A percentile compares a stretch with the other conserved stretches of the same genome.
phyloP scores from a whole-genome alignment of 2,888 invertebrate species.

The Eristalis tenax region DNA sequence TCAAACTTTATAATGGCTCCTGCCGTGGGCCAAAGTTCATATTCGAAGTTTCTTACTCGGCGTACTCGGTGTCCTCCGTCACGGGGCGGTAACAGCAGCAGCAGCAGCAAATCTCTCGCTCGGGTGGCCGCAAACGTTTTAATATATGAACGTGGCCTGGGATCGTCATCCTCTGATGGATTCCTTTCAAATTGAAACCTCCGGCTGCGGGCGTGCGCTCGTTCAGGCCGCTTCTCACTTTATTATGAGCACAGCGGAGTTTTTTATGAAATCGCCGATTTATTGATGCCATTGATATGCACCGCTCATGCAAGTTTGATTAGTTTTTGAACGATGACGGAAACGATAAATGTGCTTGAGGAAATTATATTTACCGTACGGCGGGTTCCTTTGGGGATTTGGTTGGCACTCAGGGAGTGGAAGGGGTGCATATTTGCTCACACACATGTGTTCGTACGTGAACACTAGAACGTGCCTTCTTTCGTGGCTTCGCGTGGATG shows the following conservation, averaged over 20 bases:
- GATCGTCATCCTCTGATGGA: conserved; percentile 34
- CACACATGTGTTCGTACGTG: neutral
- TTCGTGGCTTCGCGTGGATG: too few species aligned
- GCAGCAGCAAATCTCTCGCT: neutral
- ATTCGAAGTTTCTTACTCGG: conserved; percentile 27
- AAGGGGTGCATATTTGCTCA: neutral
- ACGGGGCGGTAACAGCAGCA: too few species aligned
- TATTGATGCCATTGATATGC: conserved; percentile 24
- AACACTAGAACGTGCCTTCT: too few species aligned
- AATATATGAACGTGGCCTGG: conserved; percentile 18
- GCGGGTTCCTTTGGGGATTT: neutral
- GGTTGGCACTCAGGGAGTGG: too few species aligned
- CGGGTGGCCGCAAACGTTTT: conserved; percentile 20
- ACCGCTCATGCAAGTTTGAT: conserved; percentile 24
- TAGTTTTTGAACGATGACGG: conserved; percentile 12
- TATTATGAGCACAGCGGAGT: conserved; percentile 21
- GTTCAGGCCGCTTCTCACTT: conserved; percentile 20
- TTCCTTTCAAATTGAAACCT: conserved; percentile 62
- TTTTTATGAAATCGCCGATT: conserved; percentile 50
- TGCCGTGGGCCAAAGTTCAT: conserved; percentile 51
- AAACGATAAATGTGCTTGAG: neutral
- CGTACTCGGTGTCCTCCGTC: neutral
- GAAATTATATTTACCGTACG: conserved; percentile 11
- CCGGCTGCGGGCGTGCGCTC: conserved; percentile 13
- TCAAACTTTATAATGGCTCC: conserved; percentile 58